Percentiles rank a stretch among this genome's conserved stretches.
phyloP scores from a whole-genome alignment of 2,888 invertebrate species.

The Sepiola atlantica region DNA sequence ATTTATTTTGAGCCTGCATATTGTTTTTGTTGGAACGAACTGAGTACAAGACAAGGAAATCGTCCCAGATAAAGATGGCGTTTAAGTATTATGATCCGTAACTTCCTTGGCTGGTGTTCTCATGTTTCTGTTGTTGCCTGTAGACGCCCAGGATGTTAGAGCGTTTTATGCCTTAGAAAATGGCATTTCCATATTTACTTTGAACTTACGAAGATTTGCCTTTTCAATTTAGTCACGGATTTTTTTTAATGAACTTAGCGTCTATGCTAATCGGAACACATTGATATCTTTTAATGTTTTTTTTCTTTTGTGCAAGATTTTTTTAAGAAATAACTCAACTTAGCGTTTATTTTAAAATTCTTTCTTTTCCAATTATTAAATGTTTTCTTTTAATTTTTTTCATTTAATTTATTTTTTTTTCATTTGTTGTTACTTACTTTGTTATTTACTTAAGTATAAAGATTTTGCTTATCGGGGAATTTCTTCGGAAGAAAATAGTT shows the following conservation, averaged over 20 bases:
- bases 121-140: neutral
- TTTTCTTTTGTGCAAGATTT: too few species aligned
- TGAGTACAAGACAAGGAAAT: too few species aligned
- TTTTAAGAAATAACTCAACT: too few species aligned
- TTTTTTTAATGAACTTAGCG: neutral
- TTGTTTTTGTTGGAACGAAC: too few species aligned
- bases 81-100: neutral
- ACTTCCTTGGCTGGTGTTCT: neutral
- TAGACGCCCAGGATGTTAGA: neutral
- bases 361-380: too few species aligned
- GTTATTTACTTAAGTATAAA: too few species aligned
- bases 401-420: neutral
- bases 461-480: too few species aligned
- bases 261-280: neutral
- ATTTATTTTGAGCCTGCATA: too few species aligned
- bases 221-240: neutral
- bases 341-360: too few species aligned
- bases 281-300: neutral
- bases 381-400: neutral
- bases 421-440: too few species aligned
- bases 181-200: neutral
- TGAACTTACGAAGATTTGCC: neutral
- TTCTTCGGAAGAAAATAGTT: too few species aligned
- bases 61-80: too few species aligned
- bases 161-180: neutral